Conservation (phyloP, 2,113 vertebrate species). For the Tauraco erythrolophus region DNA sequence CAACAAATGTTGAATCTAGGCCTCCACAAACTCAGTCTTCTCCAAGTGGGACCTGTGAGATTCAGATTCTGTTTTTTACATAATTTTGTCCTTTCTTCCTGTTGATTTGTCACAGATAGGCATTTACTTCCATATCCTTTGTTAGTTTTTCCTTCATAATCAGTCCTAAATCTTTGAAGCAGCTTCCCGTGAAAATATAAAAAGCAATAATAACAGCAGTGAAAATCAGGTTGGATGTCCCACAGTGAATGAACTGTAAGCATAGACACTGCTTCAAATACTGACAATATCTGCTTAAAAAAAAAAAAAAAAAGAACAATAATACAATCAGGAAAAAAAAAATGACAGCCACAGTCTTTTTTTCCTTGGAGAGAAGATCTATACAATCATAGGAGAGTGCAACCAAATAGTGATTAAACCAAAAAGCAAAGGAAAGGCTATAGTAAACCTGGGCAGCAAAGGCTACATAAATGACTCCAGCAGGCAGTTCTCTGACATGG, state of each 20-base stretch:
- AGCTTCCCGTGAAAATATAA: not conserved
- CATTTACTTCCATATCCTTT: not conserved
- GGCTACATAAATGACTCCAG: not conserved
- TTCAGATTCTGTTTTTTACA: not conserved
- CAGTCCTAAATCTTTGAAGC: not conserved
- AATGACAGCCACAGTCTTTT: not conserved
- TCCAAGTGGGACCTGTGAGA: not conserved
- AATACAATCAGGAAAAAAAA: not conserved
- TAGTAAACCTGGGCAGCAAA: not conserved
- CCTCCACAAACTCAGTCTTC: rapidly evolving
- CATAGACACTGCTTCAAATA: not conserved
- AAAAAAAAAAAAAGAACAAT: not conserved
- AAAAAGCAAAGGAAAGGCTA: not conserved
- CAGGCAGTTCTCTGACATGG: not conserved
- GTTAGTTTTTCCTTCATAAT: not conserved
- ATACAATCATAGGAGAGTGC: not conserved
- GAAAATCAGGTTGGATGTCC: not conserved
- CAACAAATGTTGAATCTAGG: not conserved
- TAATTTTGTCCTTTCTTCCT: not conserved
- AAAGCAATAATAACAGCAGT: not conserved
- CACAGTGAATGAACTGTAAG: not conserved
- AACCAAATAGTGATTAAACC: not conserved
- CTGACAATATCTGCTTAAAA: not conserved
- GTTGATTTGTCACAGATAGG: not conserved
- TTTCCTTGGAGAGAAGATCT: not conserved